A percentile compares a stretch with the other conserved stretches of the same genome.
Conservation (phyloP, 1,140 invertebrate genomes). For the Leptinotarsa defecta region DNA sequence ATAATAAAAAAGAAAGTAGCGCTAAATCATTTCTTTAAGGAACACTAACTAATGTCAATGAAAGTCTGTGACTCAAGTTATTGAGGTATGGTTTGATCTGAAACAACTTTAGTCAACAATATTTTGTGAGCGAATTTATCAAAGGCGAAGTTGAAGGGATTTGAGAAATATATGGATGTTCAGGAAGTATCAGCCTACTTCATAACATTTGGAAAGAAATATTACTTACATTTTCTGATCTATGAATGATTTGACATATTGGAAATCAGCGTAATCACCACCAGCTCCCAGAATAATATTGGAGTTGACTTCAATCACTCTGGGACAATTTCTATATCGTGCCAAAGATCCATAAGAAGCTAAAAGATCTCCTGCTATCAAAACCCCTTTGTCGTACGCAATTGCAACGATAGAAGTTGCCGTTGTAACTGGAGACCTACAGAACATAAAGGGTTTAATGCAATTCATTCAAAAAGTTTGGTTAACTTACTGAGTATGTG, state of each 20-base stretch:
- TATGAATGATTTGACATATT: constrained; percentile 85
- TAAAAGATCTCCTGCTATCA: constrained; percentile 89
- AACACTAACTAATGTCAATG: no score
- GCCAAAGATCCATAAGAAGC: constrained; percentile 92
- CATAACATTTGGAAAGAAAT: constrained; percentile 18
- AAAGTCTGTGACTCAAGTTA: no score
- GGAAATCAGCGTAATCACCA: constrained; percentile 95
- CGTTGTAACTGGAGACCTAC: constrained; percentile 82
- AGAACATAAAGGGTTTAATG: constrained; percentile 39
- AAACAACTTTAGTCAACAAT: no score
- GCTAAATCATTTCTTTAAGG: no score
- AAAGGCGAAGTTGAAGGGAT: no score
- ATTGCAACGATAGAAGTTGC: constrained; percentile 89
- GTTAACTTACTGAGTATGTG: constrained; percentile 70
- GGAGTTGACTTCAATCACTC: constrained; percentile 88
- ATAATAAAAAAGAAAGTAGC: no score
- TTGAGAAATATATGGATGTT: not conserved
- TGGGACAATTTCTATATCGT: constrained; percentile 79
- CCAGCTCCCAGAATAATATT: constrained; percentile 85
- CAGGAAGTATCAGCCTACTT: not conserved
- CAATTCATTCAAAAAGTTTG: constrained; percentile 34
- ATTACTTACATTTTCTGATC: constrained; percentile 85
- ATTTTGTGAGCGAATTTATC: no score
- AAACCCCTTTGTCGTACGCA: constrained; percentile 84
- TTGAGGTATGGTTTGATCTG: no score